Evolutionary conservation across 2,797 vertebrate genomes (phyloP).

Genomic region (Delichon dasypus): DNA sequence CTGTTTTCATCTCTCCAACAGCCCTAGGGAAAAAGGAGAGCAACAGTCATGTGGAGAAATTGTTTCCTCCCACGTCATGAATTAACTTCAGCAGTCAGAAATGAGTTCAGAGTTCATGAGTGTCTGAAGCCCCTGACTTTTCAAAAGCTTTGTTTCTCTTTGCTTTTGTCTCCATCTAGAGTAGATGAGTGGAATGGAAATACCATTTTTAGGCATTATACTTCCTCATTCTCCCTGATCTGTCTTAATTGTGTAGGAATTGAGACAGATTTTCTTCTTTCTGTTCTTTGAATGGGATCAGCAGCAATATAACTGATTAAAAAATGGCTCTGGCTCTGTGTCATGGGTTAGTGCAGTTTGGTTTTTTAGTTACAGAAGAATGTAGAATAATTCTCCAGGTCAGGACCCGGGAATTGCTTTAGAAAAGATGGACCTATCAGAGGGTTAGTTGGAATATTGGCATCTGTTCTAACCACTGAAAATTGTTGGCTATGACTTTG

Average conservation of each 20-base stretch:
- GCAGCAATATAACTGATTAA: not conserved
- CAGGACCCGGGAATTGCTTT: too few relatives aligned
- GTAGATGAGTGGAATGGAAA: not conserved
- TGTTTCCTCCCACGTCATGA: fast-evolving
- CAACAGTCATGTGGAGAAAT: not conserved
- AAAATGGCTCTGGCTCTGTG: not conserved
- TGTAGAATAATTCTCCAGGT: too few relatives aligned
- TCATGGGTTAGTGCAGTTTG: too few relatives aligned
- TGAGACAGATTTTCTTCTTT: not conserved
- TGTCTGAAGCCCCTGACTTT: not conserved
- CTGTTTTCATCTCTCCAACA: not conserved
- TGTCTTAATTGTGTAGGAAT: not conserved
- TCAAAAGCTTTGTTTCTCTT: not conserved
- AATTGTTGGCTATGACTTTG: too few relatives aligned
- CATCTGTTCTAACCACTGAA: too few relatives aligned
- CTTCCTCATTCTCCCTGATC: not conserved
- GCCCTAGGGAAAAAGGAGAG: not conserved
- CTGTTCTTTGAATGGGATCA: not conserved
- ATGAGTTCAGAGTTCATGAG: not conserved
- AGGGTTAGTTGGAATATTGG: too few relatives aligned
- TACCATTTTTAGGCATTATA: not conserved
- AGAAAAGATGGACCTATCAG: too few relatives aligned
- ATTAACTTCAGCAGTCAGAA: not conserved
- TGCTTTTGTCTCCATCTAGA: not conserved
- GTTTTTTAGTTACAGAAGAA: too few relatives aligned